Evolutionary conservation across 2,888 invertebrate species (phyloP), one percentile per base, ranked within the genome.

Genomic region (Celastrina argiolus): DNA sequence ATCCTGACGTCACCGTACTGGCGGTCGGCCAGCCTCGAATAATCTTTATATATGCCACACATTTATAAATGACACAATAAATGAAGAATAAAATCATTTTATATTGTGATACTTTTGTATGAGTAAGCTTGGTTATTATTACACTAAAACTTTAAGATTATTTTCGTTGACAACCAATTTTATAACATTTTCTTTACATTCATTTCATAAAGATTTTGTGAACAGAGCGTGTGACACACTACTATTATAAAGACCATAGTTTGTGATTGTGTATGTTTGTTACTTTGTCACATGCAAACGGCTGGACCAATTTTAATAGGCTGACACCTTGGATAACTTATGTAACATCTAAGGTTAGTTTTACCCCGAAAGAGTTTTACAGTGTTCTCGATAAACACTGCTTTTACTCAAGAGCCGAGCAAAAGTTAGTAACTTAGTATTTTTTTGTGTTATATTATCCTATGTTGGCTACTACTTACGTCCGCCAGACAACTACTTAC

Each of bases 1-100:
- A 87, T 85, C 84, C 84, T 85, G 84, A 87, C 87, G 86, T 81
- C 84, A 87, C 81, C 79, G 75, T 78, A 78, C 84, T 90, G 89
- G 89, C 83, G 39, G 65, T 39, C 18, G 66, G 86, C 89, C 89
- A 88, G 78, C 71, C 67, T 72, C 76, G 78, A 81, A 80, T 82
- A 83, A 84, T 83, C 77, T 81, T 76, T 79, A 79, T 81, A 81
- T 81, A 80, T 78, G 75, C 75, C 75, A 78, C 41, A 41, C 16
- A 34, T 58, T 41, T 41, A 58, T 58, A 58, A 58, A 34, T 26
- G 36, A 61, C 39, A 61, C 36, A 22, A 39, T 39, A 61, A 39
- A 59, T 34, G 18, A 12, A 31, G 3, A 36, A 39, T 58, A 16
- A 58, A 58, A 31, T 64, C 69, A 65, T 63, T 66, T 64, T 66